phyloP scores from a whole-genome alignment of 2,113 vertebrate species.

The Nettapus auritus region DNA sequence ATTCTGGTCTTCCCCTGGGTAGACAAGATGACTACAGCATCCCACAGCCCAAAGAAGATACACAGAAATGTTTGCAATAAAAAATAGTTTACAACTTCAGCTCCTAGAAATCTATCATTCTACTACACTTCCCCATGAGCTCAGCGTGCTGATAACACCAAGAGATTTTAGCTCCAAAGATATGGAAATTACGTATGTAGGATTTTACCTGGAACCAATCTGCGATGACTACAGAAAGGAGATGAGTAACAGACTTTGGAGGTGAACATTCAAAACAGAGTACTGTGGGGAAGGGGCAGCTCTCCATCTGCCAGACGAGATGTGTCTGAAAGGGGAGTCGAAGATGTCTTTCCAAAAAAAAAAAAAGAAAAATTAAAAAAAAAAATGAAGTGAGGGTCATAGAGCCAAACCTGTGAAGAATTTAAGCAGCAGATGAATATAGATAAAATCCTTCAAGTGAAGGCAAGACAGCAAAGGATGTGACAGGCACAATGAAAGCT shows the following conservation, averaged over 20 bases:
- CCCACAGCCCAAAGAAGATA: background rate
- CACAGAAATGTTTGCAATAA: background rate
- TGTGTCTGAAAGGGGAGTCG: background rate
- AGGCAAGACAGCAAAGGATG: background rate
- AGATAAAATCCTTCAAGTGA: slow-evolving; percentile 30
- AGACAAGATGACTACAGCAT: background rate
- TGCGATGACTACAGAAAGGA: background rate
- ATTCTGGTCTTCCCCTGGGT: background rate
- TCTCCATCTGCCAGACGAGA: background rate
- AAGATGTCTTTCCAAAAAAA: background rate
- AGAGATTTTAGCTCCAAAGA: slow-evolving; percentile 24
- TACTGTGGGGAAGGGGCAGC: background rate
- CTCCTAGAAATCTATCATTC: slow-evolving; percentile 4
- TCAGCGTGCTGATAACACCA: background rate
- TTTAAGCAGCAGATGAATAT: background rate
- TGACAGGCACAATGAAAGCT: background rate
- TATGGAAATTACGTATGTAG: slow-evolving; percentile 20
- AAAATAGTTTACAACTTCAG: background rate
- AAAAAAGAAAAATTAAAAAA: background rate
- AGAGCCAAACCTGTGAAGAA: background rate
- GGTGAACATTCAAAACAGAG: background rate
- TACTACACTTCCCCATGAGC: background rate
- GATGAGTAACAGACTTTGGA: background rate
- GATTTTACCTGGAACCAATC: slow-evolving; percentile 49
- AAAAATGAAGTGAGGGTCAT: background rate